Evolutionary conservation across 1,140 invertebrate genomes (phyloP).

Genomic region (Pachypeltis micranthus): DNA sequence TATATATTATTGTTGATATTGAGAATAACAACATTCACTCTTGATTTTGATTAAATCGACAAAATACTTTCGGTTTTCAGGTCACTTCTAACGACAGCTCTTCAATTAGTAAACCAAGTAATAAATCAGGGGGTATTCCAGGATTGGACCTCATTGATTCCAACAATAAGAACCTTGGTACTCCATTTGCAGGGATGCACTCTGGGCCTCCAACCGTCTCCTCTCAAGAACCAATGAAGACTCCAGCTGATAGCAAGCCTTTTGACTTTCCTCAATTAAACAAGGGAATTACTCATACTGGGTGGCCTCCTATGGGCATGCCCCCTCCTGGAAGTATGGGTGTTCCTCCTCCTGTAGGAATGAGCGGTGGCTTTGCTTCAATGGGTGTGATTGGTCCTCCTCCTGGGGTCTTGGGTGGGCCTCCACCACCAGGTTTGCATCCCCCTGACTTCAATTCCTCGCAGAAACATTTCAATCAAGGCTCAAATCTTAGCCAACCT

Average conservation of each 20-base stretch:
- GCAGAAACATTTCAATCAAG: background rate
- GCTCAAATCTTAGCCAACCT: background rate
- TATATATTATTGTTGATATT: too few relatives aligned
- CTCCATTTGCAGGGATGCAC: too few relatives aligned
- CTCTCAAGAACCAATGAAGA: conserved; percentile 20
- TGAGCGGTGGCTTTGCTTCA: too few relatives aligned
- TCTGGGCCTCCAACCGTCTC: background rate
- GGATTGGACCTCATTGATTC: conserved; percentile 26
- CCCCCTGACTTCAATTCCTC: background rate
- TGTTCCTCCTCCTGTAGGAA: conserved; percentile 4
- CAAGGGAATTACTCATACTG: background rate
- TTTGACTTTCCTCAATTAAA: conserved; percentile 27
- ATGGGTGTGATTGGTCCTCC: background rate
- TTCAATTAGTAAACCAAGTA: too few relatives aligned
- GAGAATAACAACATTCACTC: too few relatives aligned
- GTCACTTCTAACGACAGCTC: too few relatives aligned
- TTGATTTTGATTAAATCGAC: background rate
- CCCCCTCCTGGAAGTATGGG: conserved; percentile 8
- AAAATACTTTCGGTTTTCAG: too few relatives aligned
- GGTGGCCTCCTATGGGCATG: background rate
- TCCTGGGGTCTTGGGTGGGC: background rate
- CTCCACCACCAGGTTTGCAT: background rate
- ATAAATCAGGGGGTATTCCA: conserved; percentile 27
- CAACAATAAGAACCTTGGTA: background rate
- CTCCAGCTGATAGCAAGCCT: conserved; percentile 29